Base-by-base conservation (phyloP, 1,140 invertebrate genomes). In the Diabrotica virgifera region DNA sequence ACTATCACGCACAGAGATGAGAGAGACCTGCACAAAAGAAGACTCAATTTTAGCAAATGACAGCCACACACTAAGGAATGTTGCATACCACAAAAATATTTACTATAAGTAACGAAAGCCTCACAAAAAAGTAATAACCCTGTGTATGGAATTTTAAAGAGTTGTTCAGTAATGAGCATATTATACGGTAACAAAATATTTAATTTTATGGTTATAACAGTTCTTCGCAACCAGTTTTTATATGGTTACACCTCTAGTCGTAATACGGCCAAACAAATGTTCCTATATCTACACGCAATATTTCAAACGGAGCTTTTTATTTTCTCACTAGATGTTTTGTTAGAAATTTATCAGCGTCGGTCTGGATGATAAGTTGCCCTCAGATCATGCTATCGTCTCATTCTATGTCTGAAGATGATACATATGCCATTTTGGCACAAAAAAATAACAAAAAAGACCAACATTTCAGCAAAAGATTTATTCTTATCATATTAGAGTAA, bases 271-370 rank as follows among this genome's bases (percentile, higher is more conserved):
- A 57, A 57, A 57, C 36, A 57, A 55, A 55, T 11, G 53, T 55
- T 7, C 24, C 9, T 57, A 57, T 57, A 57, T 57, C 55, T 57
- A 57, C 55, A 57, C 55, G 55, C 55, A 57, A 57, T 57, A 57
- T 57, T 57, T 57, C 55, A 57, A 57, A 57, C 40, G 36, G 10
- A n/a, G 24, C 55, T 36, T 57, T 57, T 57, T 57, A 36, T 36
- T 57, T 57, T 57, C 55, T 37, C 55, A 6, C n/a, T 12, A 8
- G 52, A 12, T 13, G 52, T 57, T 36, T 36, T 57, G 24, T 36
- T 36, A 57, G 36, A 36, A 36, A 57, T 36, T 36, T 57, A n/a
- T 57, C n/a, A 10, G n/a, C 4, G 55, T 36, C n/a, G 6, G 55
- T 57, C 8, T 8, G 55, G 36, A 57, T 57, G 55, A 57, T 36